phyloP scores from a whole-genome alignment of 2,888 invertebrate genomes.

The Erebia epiphron region DNA sequence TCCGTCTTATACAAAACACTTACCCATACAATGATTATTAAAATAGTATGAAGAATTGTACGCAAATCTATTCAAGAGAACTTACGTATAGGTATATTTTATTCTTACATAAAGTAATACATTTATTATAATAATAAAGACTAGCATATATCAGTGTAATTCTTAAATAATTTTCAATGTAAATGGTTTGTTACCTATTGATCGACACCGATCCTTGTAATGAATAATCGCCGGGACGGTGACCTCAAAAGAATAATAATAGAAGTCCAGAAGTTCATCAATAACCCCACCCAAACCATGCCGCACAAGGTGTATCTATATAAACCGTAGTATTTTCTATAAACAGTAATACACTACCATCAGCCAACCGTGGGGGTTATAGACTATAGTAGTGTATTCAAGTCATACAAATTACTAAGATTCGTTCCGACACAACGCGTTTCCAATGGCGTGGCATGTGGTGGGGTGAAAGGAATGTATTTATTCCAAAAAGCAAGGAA shows the following conservation, averaged over 20 bases:
- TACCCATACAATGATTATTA: conserved; percentile 60
- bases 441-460: not conserved
- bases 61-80: conserved; percentile 58
- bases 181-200: conserved; percentile 52
- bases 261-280: not conserved
- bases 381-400: no score
- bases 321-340: not conserved
- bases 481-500: not conserved
- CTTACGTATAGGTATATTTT: conserved; percentile 61
- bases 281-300: not conserved
- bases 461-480: not conserved
- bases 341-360: not conserved
- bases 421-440: not conserved
- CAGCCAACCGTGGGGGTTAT: not conserved
- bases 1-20: conserved; percentile 55
- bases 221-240: conserved; percentile 27
- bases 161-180: conserved; percentile 61
- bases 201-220: conserved; percentile 41
- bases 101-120: conserved; percentile 59
- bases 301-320: not conserved
- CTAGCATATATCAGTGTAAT: conserved; percentile 79
- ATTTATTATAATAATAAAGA: conserved; percentile 74
- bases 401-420: no score
- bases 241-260: not conserved
- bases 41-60: conserved; percentile 59